Percentiles rank a stretch among this genome's conserved stretches.
These are phyloP conservation scores for Heteromurus nitidus DNA, from an alignment of 2,888 invertebrate genomes.

Conservation along the genomic window DNA sequence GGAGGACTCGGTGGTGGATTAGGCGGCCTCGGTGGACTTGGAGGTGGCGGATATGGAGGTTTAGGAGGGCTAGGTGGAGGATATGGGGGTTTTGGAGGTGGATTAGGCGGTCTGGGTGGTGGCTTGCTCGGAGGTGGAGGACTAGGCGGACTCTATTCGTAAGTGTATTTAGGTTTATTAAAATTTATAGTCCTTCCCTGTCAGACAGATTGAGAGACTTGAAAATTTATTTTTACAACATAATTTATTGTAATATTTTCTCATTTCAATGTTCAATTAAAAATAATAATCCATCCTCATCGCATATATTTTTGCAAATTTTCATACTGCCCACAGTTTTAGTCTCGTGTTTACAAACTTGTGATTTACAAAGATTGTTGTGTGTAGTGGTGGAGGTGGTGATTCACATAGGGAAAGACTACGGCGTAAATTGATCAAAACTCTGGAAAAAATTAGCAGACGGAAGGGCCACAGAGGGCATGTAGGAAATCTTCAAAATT, in stretches of 20 bases:
- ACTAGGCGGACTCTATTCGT: slow-evolving; percentile 53
- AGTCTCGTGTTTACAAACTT: not conserved
- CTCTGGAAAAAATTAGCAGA: slow-evolving; percentile 38
- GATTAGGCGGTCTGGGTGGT: slow-evolving; percentile 20
- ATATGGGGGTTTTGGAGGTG: slow-evolving; percentile 13
- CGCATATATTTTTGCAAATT: not conserved
- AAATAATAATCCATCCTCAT: not conserved
- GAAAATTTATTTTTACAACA: not conserved
- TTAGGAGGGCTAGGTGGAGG: slow-evolving; percentile 39
- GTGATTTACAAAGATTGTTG: not conserved
- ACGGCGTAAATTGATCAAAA: slow-evolving; percentile 47
- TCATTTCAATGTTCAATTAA: not conserved
- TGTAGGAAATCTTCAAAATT: slow-evolving; percentile 33
- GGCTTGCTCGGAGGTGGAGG: slow-evolving; percentile 37
- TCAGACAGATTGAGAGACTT: not conserved
- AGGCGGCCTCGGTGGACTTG: slow-evolving; percentile 31
- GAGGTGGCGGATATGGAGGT: slow-evolving; percentile 30
- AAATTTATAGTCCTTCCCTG: not conserved
- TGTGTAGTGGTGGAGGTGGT: slow-evolving; percentile 33
- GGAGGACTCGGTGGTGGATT: not conserved
- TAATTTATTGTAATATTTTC: not conserved
- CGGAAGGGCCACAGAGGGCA: slow-evolving; percentile 24
- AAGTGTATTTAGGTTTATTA: slow-evolving; percentile 44
- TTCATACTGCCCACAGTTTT: not conserved
- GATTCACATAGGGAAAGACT: slow-evolving; percentile 53